A percentile compares a stretch with the other conserved stretches of the same genome.
phyloP scores from a whole-genome alignment of 1,140 invertebrate genomes.

The Trichonephila clavipes region DNA sequence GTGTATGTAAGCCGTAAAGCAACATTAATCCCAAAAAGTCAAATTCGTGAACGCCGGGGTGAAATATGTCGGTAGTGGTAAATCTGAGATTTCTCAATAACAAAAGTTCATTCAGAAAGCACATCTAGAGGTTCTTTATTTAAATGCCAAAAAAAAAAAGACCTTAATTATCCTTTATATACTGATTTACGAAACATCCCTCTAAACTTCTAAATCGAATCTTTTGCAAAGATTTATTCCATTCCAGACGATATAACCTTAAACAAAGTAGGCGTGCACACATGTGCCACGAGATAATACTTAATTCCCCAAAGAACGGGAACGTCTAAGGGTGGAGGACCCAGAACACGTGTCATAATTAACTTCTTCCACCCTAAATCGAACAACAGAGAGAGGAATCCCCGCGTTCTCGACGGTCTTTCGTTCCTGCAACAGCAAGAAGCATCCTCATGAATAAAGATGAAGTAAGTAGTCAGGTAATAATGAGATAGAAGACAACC shows the following conservation, averaged over 20 bases:
- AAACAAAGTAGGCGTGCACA: background rate
- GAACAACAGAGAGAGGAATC: background rate
- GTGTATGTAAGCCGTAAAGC: too few species aligned
- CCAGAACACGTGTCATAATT: background rate
- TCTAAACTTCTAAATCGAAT: background rate
- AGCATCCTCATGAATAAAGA: background rate
- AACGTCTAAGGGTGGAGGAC: background rate
- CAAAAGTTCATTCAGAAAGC: too few species aligned
- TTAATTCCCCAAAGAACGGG: background rate
- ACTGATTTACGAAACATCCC: background rate
- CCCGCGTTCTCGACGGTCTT: background rate
- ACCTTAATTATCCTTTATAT: too few species aligned
- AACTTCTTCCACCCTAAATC: constrained; percentile 5
- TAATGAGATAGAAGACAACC: background rate
- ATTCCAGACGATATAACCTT: background rate
- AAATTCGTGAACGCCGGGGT: too few species aligned
- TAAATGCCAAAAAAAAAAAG: too few species aligned
- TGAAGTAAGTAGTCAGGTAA: background rate
- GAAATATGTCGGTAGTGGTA: too few species aligned
- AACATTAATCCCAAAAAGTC: too few species aligned
- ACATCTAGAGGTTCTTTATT: too few species aligned
- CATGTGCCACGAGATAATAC: background rate
- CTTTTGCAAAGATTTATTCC: background rate
- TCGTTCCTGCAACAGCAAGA: background rate
- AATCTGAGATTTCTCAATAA: too few species aligned